A percentile compares a stretch with the other conserved stretches of the same genome.
These are phyloP conservation scores for Pogonus chalceus DNA, from an alignment of 1,140 invertebrate genomes.

Conservation along the genomic window DNA sequence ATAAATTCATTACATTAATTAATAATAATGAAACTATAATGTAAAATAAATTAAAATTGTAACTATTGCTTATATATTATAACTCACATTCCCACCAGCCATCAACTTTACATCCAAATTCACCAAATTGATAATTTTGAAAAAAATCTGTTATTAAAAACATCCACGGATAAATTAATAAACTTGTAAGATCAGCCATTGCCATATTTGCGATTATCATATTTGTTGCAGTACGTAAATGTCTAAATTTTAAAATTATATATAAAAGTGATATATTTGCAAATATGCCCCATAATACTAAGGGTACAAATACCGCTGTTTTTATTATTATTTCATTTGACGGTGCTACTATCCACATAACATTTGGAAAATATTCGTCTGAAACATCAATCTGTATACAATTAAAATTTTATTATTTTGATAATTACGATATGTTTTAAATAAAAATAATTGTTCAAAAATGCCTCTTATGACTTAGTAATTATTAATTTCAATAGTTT, in stretches of 20 bases:
- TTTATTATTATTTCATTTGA: conserved; percentile 51
- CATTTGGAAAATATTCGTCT: neutral
- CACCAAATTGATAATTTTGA: conserved; percentile 63
- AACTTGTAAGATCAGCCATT: conserved; percentile 58
- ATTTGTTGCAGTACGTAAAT: conserved; percentile 67
- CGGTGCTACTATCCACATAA: conserved; percentile 48
- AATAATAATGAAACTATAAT: conserved; percentile 52
- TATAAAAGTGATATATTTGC: conserved; percentile 62
- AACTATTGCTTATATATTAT: neutral
- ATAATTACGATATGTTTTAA: too few species aligned
- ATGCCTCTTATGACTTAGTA: too few species aligned
- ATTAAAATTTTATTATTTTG: too few species aligned
- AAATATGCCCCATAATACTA: conserved; percentile 56
- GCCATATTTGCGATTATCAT: conserved; percentile 72
- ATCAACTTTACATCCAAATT: conserved; percentile 56
- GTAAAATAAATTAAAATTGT: conserved; percentile 10
- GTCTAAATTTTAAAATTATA: conserved; percentile 53
- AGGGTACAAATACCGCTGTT: conserved; percentile 43
- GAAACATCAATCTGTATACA: neutral
- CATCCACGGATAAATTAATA: conserved; percentile 64
- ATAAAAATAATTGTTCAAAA: too few species aligned
- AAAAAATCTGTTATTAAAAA: conserved; percentile 59
- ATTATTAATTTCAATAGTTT: too few species aligned
- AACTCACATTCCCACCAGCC: conserved; percentile 54
- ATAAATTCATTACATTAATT: conserved; percentile 64